Evolutionary conservation across 2,797 vertebrate species (phyloP).

Genomic region (Hoplostethus mediterraneus): DNA sequence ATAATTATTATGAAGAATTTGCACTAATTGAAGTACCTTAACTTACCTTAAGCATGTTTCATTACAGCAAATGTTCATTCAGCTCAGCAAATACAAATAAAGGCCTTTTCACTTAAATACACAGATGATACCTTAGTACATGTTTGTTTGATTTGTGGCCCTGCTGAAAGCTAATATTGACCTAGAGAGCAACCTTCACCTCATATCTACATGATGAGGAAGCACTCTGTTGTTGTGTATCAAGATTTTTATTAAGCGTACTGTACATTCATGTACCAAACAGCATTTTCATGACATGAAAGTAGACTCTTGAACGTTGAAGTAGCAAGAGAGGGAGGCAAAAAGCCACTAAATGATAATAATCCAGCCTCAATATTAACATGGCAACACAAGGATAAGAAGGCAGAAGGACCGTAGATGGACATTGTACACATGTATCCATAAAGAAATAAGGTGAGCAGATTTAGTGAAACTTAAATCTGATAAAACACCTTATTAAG

Average conservation of each 20-base stretch:
- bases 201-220: constrained; percentile 1
- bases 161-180: no score
- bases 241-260: constrained; percentile 77
- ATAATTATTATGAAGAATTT: no score
- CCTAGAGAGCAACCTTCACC: neutral
- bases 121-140: no score
- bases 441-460: constrained; percentile 29
- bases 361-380: constrained; percentile 46
- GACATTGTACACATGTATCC: constrained; percentile 23
- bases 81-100: no score
- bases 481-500: constrained; percentile 8
- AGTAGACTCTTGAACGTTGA: constrained; percentile 49
- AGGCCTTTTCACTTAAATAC: no score
- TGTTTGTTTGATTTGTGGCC: no score
- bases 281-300: constrained; percentile 67
- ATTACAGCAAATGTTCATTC: no score
- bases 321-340: constrained; percentile 44
- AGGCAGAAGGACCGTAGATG: constrained; percentile 13
- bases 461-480: constrained; percentile 36
- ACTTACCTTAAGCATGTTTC: no score
- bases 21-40: no score
- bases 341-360: constrained; percentile 39
- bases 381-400: constrained; percentile 47
- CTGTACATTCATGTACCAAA: constrained; percentile 80
- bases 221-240: constrained; percentile 37